Evolutionary conservation across 2,888 invertebrate genomes (phyloP).

Genomic region (Calliphora vomitoria): DNA sequence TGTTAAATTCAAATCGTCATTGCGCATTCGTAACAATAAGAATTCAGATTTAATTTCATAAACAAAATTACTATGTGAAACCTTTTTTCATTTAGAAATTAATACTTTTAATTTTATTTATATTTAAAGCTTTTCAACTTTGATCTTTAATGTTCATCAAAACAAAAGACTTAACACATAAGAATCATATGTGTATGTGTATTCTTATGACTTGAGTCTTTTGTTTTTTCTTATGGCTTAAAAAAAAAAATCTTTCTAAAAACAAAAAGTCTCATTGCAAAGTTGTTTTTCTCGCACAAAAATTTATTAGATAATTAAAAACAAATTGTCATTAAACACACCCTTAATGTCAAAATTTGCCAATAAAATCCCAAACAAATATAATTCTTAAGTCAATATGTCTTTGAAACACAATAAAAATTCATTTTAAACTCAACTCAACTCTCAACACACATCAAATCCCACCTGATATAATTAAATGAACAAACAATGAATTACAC

Average conservation of each 20-base stretch:
- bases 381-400: constrained; percentile 46
- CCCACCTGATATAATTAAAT: constrained; percentile 66
- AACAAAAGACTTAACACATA: no score
- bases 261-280: background rate
- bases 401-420: background rate
- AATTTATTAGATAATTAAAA: constrained; percentile 60
- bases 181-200: no score
- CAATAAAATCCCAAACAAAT: constrained; percentile 43
- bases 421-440: background rate
- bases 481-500: constrained; percentile 43
- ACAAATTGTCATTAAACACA: constrained; percentile 67
- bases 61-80: no score
- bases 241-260: background rate
- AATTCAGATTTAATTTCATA: no score
- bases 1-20: no score
- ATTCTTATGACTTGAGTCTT: constrained; percentile 40
- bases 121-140: background rate
- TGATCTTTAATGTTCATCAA: background rate
- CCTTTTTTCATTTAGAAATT: no score
- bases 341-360: constrained; percentile 61
- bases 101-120: no score
- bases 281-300: background rate
- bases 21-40: no score
- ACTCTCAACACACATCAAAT: constrained; percentile 30
- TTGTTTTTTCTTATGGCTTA: background rate